A percentile compares a stretch with the other conserved stretches of the same genome.
Evolutionary conservation across 2,888 invertebrate genomes (phyloP).

Genomic region (Drosophila neotestacea): DNA sequence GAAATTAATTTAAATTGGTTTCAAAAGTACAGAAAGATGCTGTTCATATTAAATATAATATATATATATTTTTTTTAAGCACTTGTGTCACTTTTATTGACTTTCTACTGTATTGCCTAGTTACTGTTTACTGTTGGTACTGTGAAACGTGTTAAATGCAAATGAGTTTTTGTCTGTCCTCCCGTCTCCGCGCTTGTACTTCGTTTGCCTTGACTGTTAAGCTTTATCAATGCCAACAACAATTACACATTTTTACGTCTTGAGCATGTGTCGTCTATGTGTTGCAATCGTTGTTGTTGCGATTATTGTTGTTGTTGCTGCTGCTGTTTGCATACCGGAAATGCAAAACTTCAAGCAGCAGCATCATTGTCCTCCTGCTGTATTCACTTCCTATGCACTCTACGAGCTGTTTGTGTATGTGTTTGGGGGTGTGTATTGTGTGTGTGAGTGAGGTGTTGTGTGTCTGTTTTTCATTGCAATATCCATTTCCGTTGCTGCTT

Average conservation of each 20-base stretch:
- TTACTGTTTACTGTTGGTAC: conserved; percentile 17
- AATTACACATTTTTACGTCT: conserved; percentile 74
- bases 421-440: conserved; percentile 4
- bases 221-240: conserved; percentile 65
- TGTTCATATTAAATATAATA: neutral
- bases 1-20: no score
- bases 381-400: conserved; percentile 21
- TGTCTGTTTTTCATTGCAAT: conserved; percentile 69
- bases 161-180: conserved; percentile 58
- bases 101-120: conserved; percentile 35
- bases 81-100: conserved; percentile 10
- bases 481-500: conserved; percentile 70
- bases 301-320: conserved; percentile 8
- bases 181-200: conserved; percentile 8
- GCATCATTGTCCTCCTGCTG: conserved; percentile 26
- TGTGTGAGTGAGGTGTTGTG: conserved; percentile 22
- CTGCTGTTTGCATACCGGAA: conserved; percentile 80
- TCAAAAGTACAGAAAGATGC: neutral
- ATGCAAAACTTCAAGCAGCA: conserved; percentile 78
- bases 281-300: conserved; percentile 14
- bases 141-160: conserved; percentile 75
- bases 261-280: conserved; percentile 54
- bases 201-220: conserved; percentile 46
- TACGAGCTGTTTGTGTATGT: conserved; percentile 17
- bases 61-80: no score